phyloP scores from a whole-genome alignment of 2,888 invertebrate genomes.

The Ashinkailepas kermadecensis region DNA sequence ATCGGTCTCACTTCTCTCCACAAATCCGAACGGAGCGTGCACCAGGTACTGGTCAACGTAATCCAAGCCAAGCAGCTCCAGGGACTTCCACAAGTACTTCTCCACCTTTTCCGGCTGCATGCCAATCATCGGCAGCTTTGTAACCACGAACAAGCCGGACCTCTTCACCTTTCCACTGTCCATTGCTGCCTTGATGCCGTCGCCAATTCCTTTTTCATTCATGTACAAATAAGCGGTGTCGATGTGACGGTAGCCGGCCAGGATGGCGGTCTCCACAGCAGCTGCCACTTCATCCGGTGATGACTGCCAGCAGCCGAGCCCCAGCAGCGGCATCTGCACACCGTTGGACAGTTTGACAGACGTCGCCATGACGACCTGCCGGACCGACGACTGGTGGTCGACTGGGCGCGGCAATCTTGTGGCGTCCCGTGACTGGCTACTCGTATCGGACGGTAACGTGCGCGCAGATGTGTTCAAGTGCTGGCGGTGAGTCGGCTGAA shows the following conservation, averaged over 20 bases:
- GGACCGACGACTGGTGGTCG: not conserved
- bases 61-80: conserved; percentile 61
- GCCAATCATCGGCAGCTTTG: conserved; percentile 34
- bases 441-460: not conserved
- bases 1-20: conserved; percentile 53
- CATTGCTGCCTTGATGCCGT: conserved; percentile 12
- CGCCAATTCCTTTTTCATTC: conserved; percentile 27
- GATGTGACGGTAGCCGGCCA: conserved; percentile 29
- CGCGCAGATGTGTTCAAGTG: not conserved
- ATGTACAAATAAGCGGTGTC: conserved; percentile 29
- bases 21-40: conserved; percentile 64
- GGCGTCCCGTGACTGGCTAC: not conserved
- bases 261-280: conserved; percentile 25
- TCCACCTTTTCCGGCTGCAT: conserved; percentile 58
- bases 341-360: conserved; percentile 25
- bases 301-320: conserved; percentile 29
- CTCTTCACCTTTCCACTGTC: not conserved
- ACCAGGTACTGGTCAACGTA: conserved; percentile 77
- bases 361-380: not conserved
- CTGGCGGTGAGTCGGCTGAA: too few species aligned
- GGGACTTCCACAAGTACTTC: conserved; percentile 58
- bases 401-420: not conserved
- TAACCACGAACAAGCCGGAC: not conserved
- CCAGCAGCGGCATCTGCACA: conserved; percentile 29
- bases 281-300: conserved; percentile 2